phyloP scores from a whole-genome alignment of 2,113 vertebrate genomes.

The Platysteira castanea region DNA sequence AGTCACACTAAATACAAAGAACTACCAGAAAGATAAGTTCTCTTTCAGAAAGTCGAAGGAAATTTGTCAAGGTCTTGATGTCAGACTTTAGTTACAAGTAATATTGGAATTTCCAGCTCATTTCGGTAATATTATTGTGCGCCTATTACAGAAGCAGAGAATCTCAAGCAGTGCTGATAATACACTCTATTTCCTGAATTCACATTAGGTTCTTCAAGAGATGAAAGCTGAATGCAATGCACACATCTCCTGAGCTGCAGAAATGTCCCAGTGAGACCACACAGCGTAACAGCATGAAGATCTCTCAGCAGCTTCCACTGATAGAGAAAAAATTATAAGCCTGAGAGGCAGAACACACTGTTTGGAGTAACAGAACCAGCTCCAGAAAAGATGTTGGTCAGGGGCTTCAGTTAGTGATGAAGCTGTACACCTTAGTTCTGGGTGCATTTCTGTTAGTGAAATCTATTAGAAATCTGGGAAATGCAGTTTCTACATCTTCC shows the following conservation, averaged over 20 bases:
- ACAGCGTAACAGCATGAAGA: not conserved
- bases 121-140: not conserved
- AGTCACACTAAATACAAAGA: not conserved
- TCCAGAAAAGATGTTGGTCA: not conserved
- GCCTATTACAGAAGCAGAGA: not conserved
- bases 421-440: not conserved
- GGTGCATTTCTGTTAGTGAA: not conserved
- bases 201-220: not conserved
- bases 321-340: not conserved
- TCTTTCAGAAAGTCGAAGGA: not conserved
- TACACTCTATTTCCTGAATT: not conserved
- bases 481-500: not conserved
- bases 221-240: not conserved
- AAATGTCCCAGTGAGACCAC: not conserved
- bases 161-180: not conserved
- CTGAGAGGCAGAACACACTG: not conserved
- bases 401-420: not conserved
- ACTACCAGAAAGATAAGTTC: not conserved
- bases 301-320: not conserved
- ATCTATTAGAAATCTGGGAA: not conserved
- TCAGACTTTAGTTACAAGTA: not conserved
- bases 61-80: not conserved
- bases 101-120: not conserved
- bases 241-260: not conserved
- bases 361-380: not conserved